Evolutionary conservation across 2,113 vertebrate species (phyloP), one percentile per base, ranked within the genome.

Genomic region (Rhinichthys klamathensis): DNA sequence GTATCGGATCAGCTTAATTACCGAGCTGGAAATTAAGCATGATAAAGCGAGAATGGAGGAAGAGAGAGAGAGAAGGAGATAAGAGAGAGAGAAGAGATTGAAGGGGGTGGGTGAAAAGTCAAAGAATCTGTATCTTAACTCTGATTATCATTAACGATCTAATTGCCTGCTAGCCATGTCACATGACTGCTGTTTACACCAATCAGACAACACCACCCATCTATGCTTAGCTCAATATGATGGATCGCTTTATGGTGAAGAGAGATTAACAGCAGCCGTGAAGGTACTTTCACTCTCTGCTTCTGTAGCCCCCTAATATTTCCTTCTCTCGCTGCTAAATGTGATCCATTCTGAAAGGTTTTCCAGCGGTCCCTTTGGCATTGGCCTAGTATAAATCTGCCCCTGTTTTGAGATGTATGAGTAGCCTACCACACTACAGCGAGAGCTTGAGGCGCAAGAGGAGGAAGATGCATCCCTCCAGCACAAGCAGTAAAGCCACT

Each of bases 1-100:
- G 79, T 84, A 89, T 89, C 35, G 73, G 49, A 87, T 87, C 79
- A 56, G 78, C 88, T 85, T 85, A 89, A 87, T 89, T 89, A 85
- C 72, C n/a, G 54, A 82, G 85, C 32, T 60, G 77, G 73, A 74
- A 84, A 87, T 85, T 82, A 87, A 74, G 75, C 63, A 82, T 54
- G 84, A 81, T 83, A 80, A 84, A 80, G 56, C 15, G 58, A n/a
- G 58, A 60, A 38, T 5, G 58, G 54, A 80, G 9, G 41, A 16
- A 46, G 46, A 78, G 46, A 58, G 27, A 49, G 44, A 51, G 25
- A n/a, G 65, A 75, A n/a, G n/a, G 51, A 73, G 44, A 56, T 18
- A 44, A 69, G 51, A 61, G 27, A 56, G 41, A 44, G 41, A 49
- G 35, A 30, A 69, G 75, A 56, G 49, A 74, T 75, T 16, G 23